A percentile compares a stretch with the other conserved stretches of the same genome.
Evolutionary conservation across 2,113 vertebrate genomes (phyloP).

Genomic region (Mus pahari): DNA sequence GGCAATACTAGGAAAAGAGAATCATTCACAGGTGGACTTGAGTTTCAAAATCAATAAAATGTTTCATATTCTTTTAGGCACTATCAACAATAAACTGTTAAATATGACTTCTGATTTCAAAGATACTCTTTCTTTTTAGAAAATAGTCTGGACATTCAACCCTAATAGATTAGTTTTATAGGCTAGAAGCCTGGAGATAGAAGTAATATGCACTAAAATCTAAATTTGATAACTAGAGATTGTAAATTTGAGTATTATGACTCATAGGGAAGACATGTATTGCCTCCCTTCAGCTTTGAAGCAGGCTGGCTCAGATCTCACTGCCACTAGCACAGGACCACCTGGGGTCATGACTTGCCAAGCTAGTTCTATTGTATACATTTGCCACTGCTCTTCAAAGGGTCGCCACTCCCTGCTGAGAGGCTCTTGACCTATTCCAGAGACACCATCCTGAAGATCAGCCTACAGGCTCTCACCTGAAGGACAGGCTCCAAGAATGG

Average conservation of each 20-base stretch:
- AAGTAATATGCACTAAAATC: background rate
- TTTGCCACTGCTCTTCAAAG: too few species aligned
- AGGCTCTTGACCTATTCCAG: too few species aligned
- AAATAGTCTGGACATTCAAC: background rate
- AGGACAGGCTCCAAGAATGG: too few species aligned
- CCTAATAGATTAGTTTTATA: background rate
- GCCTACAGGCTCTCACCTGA: too few species aligned
- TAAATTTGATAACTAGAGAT: conserved; percentile 16
- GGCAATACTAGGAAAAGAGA: accelerated
- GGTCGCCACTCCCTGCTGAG: too few species aligned
- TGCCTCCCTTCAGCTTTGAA: too few species aligned
- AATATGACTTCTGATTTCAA: background rate
- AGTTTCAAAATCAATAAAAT: background rate
- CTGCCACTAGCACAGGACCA: too few species aligned
- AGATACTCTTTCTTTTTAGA: background rate
- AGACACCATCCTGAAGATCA: too few species aligned
- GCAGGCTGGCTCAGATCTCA: too few species aligned
- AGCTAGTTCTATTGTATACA: too few species aligned
- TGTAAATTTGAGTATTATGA: background rate
- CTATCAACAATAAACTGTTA: background rate
- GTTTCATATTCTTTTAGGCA: background rate
- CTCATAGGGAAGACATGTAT: too few species aligned
- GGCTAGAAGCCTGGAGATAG: background rate
- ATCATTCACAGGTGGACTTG: background rate
- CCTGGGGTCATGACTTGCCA: too few species aligned